Evolutionary conservation across 2,888 invertebrate species (phyloP).

Genomic region (Drosophila peninsularis): DNA sequence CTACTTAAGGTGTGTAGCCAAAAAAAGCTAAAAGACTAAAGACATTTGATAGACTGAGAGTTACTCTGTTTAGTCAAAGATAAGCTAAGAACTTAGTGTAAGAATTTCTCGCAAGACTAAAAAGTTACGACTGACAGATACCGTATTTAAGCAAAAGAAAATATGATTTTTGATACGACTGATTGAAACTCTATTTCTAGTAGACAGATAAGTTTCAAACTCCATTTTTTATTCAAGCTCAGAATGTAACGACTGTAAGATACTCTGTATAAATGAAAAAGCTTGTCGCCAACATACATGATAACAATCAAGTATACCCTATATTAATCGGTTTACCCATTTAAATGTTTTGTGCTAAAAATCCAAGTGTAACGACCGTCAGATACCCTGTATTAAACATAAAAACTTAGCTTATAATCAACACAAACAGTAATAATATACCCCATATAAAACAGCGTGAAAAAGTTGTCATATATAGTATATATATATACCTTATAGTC

Average conservation of each 20-base stretch:
- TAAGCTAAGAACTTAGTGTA: no score
- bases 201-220: no score
- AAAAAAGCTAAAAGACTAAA: background rate
- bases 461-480: no score
- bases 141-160: background rate
- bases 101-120: no score
- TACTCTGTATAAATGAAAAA: background rate
- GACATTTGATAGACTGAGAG: background rate
- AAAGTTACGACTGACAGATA: no score
- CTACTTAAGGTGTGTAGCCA: conserved; percentile 22
- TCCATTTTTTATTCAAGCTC: background rate
- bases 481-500: background rate
- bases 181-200: background rate
- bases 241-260: background rate
- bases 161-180: background rate
- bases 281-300: no score
- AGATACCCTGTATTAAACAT: background rate
- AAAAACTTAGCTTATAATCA: background rate
- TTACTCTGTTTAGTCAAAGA: background rate
- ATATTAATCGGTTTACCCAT: no score
- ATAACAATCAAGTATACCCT: no score
- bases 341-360: no score
- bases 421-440: background rate
- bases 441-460: no score
- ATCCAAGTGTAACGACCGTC: no score